Percentiles rank a stretch among this genome's conserved stretches.
phyloP scores from a whole-genome alignment of 2,888 invertebrate genomes.

The Dolomedes plantarius region DNA sequence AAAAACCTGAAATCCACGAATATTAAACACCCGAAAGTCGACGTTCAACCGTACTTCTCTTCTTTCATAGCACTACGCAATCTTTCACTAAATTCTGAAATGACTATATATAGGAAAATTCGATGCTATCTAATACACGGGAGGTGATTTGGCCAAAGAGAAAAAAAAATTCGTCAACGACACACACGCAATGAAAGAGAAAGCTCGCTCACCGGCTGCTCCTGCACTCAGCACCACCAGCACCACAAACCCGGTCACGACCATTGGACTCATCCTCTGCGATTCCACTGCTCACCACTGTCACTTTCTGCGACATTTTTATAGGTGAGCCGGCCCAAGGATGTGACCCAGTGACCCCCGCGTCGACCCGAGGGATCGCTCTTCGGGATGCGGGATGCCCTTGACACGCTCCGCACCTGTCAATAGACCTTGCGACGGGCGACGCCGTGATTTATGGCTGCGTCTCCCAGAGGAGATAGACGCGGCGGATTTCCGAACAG shows the following conservation, averaged over 20 bases:
- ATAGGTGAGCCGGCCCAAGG: constrained; percentile 25
- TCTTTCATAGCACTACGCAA: no score
- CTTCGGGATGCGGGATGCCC: constrained; percentile 66
- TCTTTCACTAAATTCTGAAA: no score
- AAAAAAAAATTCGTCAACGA: no score
- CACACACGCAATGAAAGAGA: no score
- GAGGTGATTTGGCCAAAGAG: no score
- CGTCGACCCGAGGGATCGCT: not conserved
- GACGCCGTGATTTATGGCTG: not conserved
- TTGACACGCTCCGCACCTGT: constrained; percentile 35
- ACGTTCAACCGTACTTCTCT: no score
- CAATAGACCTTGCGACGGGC: constrained; percentile 7
- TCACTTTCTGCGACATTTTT: constrained; percentile 11
- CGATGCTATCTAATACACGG: no score
- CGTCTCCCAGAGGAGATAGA: not conserved
- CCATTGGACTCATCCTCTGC: not conserved
- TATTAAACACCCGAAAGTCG: no score
- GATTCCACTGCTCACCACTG: not conserved
- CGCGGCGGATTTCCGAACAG: not conserved
- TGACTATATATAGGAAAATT: no score
- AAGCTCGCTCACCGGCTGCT: not conserved
- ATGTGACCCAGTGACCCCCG: constrained; percentile 61
- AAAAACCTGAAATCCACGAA: no score
- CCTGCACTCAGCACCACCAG: not conserved
- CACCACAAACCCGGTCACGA: not conserved